Evolutionary conservation across 1,140 invertebrate species (phyloP).

Genomic region (Cataglyphis hispanica): DNA sequence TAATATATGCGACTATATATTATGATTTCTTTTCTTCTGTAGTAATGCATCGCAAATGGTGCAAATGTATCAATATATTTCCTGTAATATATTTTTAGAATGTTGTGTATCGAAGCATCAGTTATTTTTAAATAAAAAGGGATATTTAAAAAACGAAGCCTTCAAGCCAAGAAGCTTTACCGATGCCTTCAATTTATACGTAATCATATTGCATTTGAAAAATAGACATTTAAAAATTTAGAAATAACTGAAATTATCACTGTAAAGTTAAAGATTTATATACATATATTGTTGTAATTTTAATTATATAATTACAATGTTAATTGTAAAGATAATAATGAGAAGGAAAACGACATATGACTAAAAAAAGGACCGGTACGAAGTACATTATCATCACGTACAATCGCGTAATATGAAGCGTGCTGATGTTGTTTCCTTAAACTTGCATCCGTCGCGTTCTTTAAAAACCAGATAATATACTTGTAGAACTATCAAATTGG

Average conservation of each 20-base stretch:
- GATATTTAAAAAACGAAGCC: constrained; percentile 70
- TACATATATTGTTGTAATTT: not conserved
- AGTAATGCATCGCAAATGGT: not conserved
- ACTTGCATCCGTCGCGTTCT: not conserved
- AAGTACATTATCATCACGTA: not conserved
- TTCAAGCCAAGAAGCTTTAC: not conserved
- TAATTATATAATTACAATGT: constrained; percentile 13
- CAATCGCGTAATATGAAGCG: not conserved
- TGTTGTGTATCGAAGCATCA: constrained; percentile 76
- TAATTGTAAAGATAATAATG: constrained; percentile 5
- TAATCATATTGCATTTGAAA: not conserved
- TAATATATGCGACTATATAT: not conserved
- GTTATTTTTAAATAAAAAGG: constrained; percentile 81
- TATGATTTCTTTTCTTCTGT: not conserved
- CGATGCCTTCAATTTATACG: not conserved
- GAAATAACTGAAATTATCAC: not conserved
- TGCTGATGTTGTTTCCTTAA: not conserved
- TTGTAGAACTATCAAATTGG: constrained; percentile 8
- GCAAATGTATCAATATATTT: constrained; percentile 43
- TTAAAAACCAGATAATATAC: not conserved
- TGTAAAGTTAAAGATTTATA: not conserved
- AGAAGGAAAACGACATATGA: not conserved
- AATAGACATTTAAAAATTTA: not conserved
- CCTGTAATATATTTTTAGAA: constrained; percentile 71
- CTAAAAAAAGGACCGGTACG: not conserved